Percentiles rank a stretch among this genome's conserved stretches.
Conservation (phyloP, 2,797 vertebrate genomes). For the Amblyraja radiata region DNA sequence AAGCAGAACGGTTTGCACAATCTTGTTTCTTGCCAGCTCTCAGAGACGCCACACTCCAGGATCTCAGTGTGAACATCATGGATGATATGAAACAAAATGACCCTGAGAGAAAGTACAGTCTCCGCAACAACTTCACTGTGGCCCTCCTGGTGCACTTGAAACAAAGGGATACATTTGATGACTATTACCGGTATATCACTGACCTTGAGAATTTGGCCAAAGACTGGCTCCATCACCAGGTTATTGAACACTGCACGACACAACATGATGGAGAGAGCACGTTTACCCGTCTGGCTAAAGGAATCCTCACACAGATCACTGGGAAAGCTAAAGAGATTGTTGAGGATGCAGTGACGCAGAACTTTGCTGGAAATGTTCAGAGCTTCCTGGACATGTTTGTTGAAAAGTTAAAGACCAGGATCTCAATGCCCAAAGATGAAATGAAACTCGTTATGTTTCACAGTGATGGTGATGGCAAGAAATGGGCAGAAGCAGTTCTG, state of each 20-base stretch:
- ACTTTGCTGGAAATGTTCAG: not conserved
- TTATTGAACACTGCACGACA: not conserved
- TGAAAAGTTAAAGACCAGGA: not conserved
- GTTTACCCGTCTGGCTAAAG: not conserved
- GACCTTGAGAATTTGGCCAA: not conserved
- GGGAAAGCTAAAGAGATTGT: not conserved
- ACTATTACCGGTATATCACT: not conserved
- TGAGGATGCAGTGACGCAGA: not conserved
- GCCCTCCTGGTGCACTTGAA: not conserved
- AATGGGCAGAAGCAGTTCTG: not conserved
- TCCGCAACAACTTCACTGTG: slow-evolving; percentile 16
- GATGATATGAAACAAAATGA: not conserved
- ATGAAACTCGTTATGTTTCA: not conserved
- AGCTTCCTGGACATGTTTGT: slow-evolving; percentile 13
- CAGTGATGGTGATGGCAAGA: not conserved
- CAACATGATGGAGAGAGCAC: not conserved
- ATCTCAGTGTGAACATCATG: not conserved
- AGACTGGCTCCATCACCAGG: not conserved
- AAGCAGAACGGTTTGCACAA: too few relatives aligned
- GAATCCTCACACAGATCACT: not conserved
- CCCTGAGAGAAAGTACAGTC: not conserved
- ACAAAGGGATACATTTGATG: not conserved
- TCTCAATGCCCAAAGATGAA: not conserved
- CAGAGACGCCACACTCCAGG: not conserved
- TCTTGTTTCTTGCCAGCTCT: not conserved